Conservation (phyloP, 2,888 invertebrate genomes). For the Drosophila pegasa region DNA sequence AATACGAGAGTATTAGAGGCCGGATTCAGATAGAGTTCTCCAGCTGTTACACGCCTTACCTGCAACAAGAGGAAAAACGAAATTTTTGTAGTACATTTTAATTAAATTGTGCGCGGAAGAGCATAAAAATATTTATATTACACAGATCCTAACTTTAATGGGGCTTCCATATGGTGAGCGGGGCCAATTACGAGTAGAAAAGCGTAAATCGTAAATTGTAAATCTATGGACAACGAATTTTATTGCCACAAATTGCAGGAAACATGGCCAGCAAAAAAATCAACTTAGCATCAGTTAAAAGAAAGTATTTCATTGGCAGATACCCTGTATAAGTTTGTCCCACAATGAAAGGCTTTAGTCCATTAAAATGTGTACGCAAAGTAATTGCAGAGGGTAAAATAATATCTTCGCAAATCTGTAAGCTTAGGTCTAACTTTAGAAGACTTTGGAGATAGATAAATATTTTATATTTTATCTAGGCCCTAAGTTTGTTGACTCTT, state of each 20-base stretch:
- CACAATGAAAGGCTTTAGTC: background rate
- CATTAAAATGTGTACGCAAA: background rate
- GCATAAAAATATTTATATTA: constrained; percentile 36
- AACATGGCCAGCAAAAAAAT: constrained; percentile 32
- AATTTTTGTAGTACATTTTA: constrained; percentile 32
- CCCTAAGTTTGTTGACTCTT: too few species aligned
- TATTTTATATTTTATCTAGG: too few species aligned
- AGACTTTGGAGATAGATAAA: too few species aligned
- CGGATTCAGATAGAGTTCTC: constrained; percentile 22
- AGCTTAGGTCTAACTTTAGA: too few species aligned
- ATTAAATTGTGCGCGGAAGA: constrained; percentile 39
- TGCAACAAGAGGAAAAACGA: constrained; percentile 47
- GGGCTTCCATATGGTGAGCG: constrained; percentile 41
- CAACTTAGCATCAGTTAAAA: background rate
- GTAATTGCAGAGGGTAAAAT: background rate
- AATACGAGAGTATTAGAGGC: constrained; percentile 28
- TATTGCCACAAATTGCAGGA: constrained; percentile 65
- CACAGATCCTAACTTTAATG: constrained; percentile 43
- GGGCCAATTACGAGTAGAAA: constrained; percentile 61
- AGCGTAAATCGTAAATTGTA: constrained; percentile 63
- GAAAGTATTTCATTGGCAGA: background rate
- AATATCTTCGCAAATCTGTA: background rate
- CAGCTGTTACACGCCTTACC: constrained; percentile 62
- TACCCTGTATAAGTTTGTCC: constrained; percentile 7
- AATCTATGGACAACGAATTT: constrained; percentile 46